Conservation (phyloP, 2,888 invertebrate genomes). For the Arrhopalites spinosus region DNA sequence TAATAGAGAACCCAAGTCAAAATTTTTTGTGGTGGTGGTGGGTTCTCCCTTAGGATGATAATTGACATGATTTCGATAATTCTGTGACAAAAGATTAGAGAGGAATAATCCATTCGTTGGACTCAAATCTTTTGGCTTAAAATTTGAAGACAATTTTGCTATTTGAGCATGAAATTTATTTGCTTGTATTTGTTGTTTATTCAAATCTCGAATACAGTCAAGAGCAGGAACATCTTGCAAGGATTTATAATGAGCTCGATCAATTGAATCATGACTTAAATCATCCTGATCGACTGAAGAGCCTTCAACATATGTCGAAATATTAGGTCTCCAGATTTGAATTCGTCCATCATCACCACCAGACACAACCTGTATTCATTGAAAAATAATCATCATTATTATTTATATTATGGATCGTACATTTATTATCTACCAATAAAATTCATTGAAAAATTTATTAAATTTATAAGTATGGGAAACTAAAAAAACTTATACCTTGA, state of each 20-base stretch:
- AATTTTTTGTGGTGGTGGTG: background rate
- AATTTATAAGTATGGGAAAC: no score
- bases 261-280: background rate
- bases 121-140: background rate
- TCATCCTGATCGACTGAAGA: background rate
- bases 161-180: conserved; percentile 8
- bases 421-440: background rate
- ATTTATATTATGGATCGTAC: background rate
- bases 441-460: background rate
- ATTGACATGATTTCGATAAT: background rate
- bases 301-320: background rate
- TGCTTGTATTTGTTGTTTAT: background rate
- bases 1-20: conserved; percentile 60
- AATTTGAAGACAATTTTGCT: background rate
- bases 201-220: background rate
- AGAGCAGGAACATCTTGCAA: background rate
- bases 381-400: background rate
- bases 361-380: conserved; percentile 69
- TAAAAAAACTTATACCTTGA: conserved; percentile 34
- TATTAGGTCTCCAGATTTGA: conserved; percentile 69
- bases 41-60: background rate
- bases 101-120: conserved; percentile 5
- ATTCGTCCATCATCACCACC: conserved; percentile 82
- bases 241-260: background rate
- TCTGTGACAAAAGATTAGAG: background rate